These are phyloP conservation scores for Ictalurus furcatus DNA, from an alignment of 2,113 vertebrate genomes.

Conservation along the genomic window DNA sequence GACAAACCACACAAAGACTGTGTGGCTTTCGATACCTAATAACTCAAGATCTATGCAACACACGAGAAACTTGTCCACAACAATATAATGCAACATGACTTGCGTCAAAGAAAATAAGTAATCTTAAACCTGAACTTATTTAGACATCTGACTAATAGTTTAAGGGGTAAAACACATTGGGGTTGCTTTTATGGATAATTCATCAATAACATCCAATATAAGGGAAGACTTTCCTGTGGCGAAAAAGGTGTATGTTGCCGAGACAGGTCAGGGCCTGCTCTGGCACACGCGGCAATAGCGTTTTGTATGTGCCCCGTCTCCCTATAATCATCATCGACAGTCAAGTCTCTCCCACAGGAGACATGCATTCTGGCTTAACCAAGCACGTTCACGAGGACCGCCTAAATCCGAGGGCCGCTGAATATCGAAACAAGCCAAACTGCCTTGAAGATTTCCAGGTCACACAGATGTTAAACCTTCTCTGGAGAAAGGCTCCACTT, in stretches of 20 bases:
- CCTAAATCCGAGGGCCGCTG: not conserved
- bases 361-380: not conserved
- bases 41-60: not conserved
- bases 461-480: conserved; percentile 64
- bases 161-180: not conserved
- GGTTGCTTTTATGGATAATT: not conserved
- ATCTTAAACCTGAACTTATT: not conserved
- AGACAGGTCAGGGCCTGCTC: not conserved
- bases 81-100: not conserved
- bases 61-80: not conserved
- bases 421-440: conserved; percentile 31
- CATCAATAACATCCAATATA: not conserved
- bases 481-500: conserved; percentile 57
- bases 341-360: conserved; percentile 25
- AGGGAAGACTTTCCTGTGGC: not conserved
- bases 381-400: not conserved
- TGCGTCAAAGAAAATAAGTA: not conserved
- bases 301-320: conserved; percentile 10
- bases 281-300: conserved; percentile 6
- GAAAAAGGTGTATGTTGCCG: not conserved
- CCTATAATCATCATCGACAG: conserved; percentile 33
- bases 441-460: conserved; percentile 57
- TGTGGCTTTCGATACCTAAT: not conserved
- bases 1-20: conserved; percentile 8
- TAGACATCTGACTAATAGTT: not conserved